Base-by-base conservation (phyloP, 1,140 invertebrate species). In the Protaetia brevitarsis region DNA sequence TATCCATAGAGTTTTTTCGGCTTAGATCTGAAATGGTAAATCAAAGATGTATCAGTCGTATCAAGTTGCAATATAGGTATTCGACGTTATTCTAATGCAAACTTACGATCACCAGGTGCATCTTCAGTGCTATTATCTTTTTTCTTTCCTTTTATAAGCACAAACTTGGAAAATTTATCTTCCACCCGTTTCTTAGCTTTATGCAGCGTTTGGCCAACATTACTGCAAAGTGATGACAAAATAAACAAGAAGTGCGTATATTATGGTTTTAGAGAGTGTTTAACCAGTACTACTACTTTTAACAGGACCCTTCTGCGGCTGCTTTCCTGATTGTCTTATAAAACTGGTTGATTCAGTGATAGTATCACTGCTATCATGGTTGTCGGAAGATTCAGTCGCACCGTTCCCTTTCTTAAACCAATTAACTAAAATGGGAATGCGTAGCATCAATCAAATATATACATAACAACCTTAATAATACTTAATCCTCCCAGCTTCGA, bases 91-190 rank as follows among this genome's bases (percentile, higher is more conserved):
- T 27, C 11, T 30, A 7, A 62, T 59, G 10, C 10, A 23, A 6
- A 63, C 86, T 87, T 78, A 90, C 89, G 88, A 75, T 83, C 87
- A 70, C 89, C 89, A 67, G 88, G 86, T 11, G 87, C 83, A 77
- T 95, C 93, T 81, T 96, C 93, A 65, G 89, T 86, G 75, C 89
- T 93, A 23, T 91, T 90, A 77, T 94, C 91, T 78, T 93, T 92
- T 77, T 92, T 93, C 73, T 90, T 91, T 3, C 91, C 89, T 77
- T 92, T 92, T 63, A 85, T 83, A 36, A 88, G 77, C 10, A 83
- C 84, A 69, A 87, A 86, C 79, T 86, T 83, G 73, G 86, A 91
- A 57, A 96, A 82, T 74, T 93, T 87, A 77, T 93, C 89, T 81
- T 96, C 93, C 71, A 96, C 88, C 72, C 92, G 78, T 73, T 91